phyloP scores from a whole-genome alignment of 2,113 vertebrate genomes.

The Helogale parvula region DNA sequence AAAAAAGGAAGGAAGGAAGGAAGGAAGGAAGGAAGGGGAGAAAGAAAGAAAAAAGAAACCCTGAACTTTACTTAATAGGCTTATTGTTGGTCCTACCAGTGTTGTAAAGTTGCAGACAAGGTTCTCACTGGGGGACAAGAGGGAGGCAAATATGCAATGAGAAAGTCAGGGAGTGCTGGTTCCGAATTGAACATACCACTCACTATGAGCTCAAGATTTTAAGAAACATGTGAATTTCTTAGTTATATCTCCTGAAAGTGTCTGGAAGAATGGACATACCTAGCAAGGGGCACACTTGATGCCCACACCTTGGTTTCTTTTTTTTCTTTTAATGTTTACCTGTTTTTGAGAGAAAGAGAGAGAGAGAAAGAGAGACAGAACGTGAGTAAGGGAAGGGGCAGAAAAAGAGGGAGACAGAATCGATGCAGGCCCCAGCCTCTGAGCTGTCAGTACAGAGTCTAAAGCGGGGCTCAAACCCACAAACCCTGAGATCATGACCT shows the following conservation, averaged over 20 bases:
- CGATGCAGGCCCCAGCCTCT: too few species aligned
- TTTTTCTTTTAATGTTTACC: too few species aligned
- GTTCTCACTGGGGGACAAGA: not conserved
- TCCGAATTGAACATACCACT: not conserved
- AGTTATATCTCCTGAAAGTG: not conserved
- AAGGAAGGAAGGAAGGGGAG: not conserved
- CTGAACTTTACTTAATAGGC: not conserved
- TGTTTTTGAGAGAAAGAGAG: too few species aligned
- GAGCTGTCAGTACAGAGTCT: too few species aligned
- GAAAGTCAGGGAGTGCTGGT: not conserved
- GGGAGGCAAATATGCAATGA: not conserved
- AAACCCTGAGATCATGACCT: too few species aligned
- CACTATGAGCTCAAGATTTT: not conserved
- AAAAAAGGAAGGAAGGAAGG: not conserved
- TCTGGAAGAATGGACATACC: not conserved
- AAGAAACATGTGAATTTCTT: not conserved
- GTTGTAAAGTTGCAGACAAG: not conserved
- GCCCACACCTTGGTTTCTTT: not conserved
- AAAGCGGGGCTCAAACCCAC: too few species aligned
- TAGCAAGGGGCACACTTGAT: not conserved
- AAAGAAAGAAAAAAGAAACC: not conserved
- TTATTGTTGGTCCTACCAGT: not conserved
- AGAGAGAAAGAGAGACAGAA: too few species aligned
- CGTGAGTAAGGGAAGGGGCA: too few species aligned
- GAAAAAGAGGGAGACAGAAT: too few species aligned